Evolutionary conservation across 37 sponge, comb jelly and placozoan genomes (phyloP).

Genomic region (Chondrosia reniformis): DNA sequence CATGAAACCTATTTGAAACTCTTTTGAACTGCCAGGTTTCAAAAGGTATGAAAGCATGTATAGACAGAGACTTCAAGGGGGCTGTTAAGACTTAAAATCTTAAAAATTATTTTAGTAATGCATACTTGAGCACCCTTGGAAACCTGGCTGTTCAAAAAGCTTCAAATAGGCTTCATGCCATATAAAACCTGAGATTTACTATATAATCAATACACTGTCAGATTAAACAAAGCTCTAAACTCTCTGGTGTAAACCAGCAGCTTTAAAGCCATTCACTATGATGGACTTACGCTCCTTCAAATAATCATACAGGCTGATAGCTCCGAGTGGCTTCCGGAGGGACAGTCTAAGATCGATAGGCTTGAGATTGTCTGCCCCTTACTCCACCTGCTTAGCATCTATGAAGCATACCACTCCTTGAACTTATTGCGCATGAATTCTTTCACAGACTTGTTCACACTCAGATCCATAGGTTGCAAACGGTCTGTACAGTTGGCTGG

Average conservation of each 20-base stretch:
- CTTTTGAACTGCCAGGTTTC: no score
- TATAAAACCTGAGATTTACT: no score
- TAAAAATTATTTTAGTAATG: no score
- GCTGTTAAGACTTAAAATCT: no score
- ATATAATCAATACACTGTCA: no score
- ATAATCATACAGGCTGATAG: constrained; percentile 44
- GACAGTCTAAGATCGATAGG: neutral
- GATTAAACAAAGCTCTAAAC: no score
- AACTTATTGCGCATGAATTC: neutral
- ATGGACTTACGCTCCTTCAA: constrained; percentile 17
- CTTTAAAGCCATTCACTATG: constrained; percentile 52
- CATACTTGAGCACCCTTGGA: no score
- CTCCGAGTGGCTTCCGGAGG: constrained; percentile 46
- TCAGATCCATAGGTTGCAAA: neutral
- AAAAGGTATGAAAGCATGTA: no score
- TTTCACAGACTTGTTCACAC: constrained; percentile 16
- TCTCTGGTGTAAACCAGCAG: constrained; percentile 1
- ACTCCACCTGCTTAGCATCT: neutral
- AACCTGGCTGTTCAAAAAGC: no score
- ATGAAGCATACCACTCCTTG: constrained; percentile 14
- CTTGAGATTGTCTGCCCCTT: neutral
- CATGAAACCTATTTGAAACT: no score
- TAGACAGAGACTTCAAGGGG: no score
- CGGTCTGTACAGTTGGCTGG: constrained; percentile 14
- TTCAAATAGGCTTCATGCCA: no score